phyloP scores from a whole-genome alignment of 2,797 vertebrate genomes.

The Odontamblyopus lacepedii region DNA sequence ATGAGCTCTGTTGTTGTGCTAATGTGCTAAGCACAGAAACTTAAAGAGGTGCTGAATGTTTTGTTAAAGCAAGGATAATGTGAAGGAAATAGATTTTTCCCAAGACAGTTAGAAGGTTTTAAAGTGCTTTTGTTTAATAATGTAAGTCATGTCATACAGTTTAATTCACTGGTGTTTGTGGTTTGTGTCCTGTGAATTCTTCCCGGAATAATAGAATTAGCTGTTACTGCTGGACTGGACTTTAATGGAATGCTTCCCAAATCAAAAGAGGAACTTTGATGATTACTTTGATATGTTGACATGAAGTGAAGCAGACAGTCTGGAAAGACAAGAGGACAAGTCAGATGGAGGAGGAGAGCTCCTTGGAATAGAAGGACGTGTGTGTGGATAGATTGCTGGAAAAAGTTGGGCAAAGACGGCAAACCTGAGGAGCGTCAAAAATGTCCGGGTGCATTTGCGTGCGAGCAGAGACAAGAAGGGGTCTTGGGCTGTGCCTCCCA shows the following conservation, averaged over 20 bases:
- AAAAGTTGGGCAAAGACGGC: slow-evolving; percentile 84
- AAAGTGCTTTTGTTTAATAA: slow-evolving; percentile 8
- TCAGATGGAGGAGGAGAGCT: slow-evolving; percentile 49
- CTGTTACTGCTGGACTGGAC: slow-evolving; percentile 78
- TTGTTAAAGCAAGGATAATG: slow-evolving; percentile 49
- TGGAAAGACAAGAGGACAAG: slow-evolving; percentile 65
- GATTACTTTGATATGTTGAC: slow-evolving; percentile 99
- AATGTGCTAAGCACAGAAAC: slow-evolving; percentile 43
- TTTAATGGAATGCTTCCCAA: slow-evolving; percentile 80
- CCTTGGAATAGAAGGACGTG: slow-evolving; percentile 32
- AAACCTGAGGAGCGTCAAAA: slow-evolving; percentile 89
- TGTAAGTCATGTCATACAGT: neutral
- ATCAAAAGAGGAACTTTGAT: slow-evolving; percentile 95
- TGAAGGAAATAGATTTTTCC: slow-evolving; percentile 63
- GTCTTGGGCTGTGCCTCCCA: slow-evolving; percentile 89
- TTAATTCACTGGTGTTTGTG: neutral
- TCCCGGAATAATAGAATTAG: slow-evolving; percentile 66
- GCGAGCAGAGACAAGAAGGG: slow-evolving; percentile 93
- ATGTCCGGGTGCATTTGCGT: slow-evolving; percentile 94
- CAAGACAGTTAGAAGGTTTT: slow-evolving; percentile 40
- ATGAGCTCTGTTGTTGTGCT: slow-evolving; percentile 71
- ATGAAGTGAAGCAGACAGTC: slow-evolving; percentile 84
- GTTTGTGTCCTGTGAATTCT: slow-evolving; percentile 11
- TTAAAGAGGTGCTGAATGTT: slow-evolving; percentile 57
- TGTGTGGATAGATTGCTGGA: slow-evolving; percentile 76